These are phyloP conservation scores for Microtus montanus DNA, from an alignment of 2,113 vertebrate genomes.

Conservation along the genomic window DNA sequence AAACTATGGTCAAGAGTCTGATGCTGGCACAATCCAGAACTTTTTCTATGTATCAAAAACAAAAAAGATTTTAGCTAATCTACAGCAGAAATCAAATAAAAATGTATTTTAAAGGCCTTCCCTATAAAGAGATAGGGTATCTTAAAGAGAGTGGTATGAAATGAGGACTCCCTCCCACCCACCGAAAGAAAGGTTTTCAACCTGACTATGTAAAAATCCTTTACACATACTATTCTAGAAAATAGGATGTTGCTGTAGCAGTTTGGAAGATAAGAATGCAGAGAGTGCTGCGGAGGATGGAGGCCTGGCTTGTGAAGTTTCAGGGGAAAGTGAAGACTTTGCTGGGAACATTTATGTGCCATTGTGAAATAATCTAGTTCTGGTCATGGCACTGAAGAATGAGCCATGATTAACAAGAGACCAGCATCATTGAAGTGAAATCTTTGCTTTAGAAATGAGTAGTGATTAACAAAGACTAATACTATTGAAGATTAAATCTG, in stretches of 20 bases:
- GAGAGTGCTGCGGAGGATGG: background rate
- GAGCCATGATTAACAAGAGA: background rate
- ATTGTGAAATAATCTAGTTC: background rate
- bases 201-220: slow-evolving; percentile 72
- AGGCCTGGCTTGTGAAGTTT: background rate
- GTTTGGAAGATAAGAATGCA: background rate
- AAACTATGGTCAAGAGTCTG: slow-evolving; percentile 81
- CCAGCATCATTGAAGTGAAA: background rate
- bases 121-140: slow-evolving; percentile 80
- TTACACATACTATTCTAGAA: slow-evolving; percentile 53
- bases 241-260: background rate
- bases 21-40: slow-evolving; percentile 79
- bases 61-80: slow-evolving; percentile 81
- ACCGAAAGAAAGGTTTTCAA: slow-evolving; percentile 71
- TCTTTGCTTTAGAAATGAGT: background rate
- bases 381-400: background rate
- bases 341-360: background rate
- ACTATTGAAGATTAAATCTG: background rate
- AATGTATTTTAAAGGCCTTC: slow-evolving; percentile 78
- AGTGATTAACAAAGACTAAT: too few species aligned
- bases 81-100: slow-evolving; percentile 83
- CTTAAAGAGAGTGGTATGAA: slow-evolving; percentile 79
- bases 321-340: background rate
- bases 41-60: slow-evolving; percentile 82
- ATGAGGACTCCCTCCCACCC: slow-evolving; percentile 37